A percentile compares a stretch with the other conserved stretches of the same genome.
phyloP scores from a whole-genome alignment of 2,113 vertebrate genomes.

The Neotragus pygmaeus region DNA sequence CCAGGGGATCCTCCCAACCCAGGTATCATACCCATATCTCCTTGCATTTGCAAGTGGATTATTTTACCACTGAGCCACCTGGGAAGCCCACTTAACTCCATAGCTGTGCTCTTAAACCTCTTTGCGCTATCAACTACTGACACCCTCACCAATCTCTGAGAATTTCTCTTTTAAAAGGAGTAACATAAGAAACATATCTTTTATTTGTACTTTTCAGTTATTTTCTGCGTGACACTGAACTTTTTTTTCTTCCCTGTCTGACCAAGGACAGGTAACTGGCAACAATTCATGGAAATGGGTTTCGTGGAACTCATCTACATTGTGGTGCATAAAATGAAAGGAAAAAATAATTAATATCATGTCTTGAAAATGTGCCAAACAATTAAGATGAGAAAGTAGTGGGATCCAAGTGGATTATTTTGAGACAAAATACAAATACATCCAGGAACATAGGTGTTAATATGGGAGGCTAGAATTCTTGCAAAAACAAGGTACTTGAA shows the following conservation, averaged over 20 bases:
- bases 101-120: background rate
- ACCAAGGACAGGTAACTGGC: background rate
- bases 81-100: background rate
- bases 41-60: background rate
- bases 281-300: background rate
- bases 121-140: background rate
- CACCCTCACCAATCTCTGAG: background rate
- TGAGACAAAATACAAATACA: background rate
- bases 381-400: background rate
- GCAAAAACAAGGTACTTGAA: background rate
- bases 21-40: background rate
- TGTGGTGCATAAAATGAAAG: background rate
- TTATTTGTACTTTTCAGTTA: background rate
- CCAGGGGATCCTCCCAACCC: background rate
- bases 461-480: background rate
- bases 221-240: background rate
- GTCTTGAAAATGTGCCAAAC: background rate
- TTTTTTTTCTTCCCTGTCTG: background rate
- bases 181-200: background rate
- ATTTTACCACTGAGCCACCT: background rate
- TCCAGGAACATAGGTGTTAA: background rate
- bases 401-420: background rate
- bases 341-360: background rate
- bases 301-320: background rate
- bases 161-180: background rate